These are phyloP conservation scores for Chanos chanos DNA, from an alignment of 2,797 vertebrate species.

Conservation along the genomic window DNA sequence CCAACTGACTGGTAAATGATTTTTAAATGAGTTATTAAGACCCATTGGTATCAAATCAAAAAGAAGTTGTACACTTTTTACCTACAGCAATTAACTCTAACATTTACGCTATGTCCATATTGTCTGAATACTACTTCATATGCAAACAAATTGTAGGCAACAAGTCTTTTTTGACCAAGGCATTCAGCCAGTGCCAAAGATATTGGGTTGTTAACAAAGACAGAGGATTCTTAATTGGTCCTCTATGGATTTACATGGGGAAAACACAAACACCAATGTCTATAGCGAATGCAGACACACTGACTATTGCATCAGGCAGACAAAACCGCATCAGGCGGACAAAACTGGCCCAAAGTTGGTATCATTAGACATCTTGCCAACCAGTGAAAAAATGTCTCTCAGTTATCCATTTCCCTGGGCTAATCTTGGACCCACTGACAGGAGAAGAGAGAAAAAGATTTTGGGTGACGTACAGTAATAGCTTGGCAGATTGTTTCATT, in stretches of 20 bases:
- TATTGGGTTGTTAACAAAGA: slow-evolving; percentile 1
- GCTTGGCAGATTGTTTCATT: slow-evolving; percentile 24
- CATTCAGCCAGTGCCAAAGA: no score
- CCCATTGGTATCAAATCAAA: no score
- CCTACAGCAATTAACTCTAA: no score
- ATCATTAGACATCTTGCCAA: slow-evolving; percentile 17
- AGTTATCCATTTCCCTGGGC: slow-evolving; percentile 1
- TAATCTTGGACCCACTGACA: slow-evolving; percentile 1
- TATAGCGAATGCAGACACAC: not conserved
- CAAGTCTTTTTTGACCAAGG: no score
- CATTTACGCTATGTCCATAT: no score
- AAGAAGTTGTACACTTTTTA: no score
- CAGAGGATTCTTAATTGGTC: slow-evolving; percentile 55
- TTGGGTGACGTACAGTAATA: slow-evolving; percentile 34
- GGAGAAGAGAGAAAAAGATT: slow-evolving; percentile 27
- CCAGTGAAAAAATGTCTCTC: slow-evolving; percentile 7
- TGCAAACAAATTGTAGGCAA: no score
- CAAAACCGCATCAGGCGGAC: slow-evolving; percentile 8
- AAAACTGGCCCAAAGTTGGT: not conserved
- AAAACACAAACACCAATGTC: slow-evolving; percentile 32
- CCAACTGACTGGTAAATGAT: no score
- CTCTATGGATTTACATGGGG: slow-evolving; percentile 50
- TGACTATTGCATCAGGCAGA: slow-evolving; percentile 11
- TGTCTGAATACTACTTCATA: no score
- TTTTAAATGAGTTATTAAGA: no score